Evolutionary conservation across 2,113 vertebrate species (phyloP).

Genomic region (Psilopogon haemacephalus): DNA sequence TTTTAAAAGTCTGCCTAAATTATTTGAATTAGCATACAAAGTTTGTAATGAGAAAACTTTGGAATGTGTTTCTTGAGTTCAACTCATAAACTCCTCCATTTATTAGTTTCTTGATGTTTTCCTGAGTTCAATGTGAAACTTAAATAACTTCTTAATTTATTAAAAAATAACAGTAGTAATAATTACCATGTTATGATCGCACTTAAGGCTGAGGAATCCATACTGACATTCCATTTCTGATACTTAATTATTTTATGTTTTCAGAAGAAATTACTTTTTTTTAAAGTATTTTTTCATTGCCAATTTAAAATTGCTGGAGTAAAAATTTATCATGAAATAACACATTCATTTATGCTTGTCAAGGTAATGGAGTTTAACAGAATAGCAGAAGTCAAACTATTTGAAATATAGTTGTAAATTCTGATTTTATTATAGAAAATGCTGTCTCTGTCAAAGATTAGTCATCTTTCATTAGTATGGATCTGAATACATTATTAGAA

Average conservation of each 20-base stretch:
- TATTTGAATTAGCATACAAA: background rate
- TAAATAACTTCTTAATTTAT: background rate
- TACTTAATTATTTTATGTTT: background rate
- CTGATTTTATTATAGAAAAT: background rate
- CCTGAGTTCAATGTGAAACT: background rate
- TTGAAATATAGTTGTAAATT: conserved; percentile 12
- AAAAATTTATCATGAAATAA: background rate
- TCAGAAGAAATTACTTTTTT: background rate
- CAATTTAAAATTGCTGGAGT: background rate
- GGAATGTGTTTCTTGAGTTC: background rate
- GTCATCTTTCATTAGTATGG: background rate
- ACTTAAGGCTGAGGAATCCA: conserved; percentile 34
- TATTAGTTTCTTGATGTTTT: conserved; percentile 1
- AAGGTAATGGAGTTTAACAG: conserved; percentile 35
- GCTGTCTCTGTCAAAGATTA: background rate
- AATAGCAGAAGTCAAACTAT: conserved; percentile 12
- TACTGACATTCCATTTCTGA: conserved; percentile 9
- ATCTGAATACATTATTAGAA: background rate
- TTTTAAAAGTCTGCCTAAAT: background rate
- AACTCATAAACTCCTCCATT: background rate
- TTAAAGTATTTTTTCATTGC: background rate
- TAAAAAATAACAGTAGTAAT: background rate
- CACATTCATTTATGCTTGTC: background rate
- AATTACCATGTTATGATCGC: background rate
- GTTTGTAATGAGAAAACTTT: background rate